These are phyloP conservation scores for Grammomys dolichurus DNA, from an alignment of 2,113 vertebrate genomes.

Conservation along the genomic window DNA sequence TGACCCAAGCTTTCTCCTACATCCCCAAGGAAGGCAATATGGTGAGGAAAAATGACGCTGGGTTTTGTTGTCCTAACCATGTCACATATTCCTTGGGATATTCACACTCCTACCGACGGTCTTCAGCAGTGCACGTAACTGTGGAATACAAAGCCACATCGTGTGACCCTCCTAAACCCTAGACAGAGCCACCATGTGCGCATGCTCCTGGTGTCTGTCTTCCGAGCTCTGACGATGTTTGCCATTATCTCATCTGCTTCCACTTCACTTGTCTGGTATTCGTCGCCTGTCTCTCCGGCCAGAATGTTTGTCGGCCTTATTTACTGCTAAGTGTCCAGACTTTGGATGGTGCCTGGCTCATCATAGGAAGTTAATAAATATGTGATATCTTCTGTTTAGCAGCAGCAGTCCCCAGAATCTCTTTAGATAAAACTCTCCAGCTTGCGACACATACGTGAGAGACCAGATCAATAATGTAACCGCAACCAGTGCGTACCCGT, in stretches of 20 bases:
- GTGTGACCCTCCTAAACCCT: background rate
- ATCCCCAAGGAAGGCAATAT: background rate
- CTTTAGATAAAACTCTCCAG: background rate
- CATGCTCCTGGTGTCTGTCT: background rate
- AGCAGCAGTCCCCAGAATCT: background rate
- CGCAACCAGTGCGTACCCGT: background rate
- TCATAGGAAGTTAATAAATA: background rate
- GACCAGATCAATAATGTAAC: background rate
- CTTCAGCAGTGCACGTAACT: background rate
- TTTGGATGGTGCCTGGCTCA: background rate
- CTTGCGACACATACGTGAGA: background rate
- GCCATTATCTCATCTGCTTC: conserved; percentile 55
- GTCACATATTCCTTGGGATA: background rate
- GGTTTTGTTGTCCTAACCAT: background rate
- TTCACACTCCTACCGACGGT: background rate
- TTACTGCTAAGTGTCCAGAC: background rate
- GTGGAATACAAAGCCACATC: background rate
- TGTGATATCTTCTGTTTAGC: background rate
- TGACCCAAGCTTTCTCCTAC: background rate
- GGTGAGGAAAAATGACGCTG: background rate
- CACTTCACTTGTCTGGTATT: conserved; percentile 21
- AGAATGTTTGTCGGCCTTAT: conserved; percentile 24
- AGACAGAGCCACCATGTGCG: background rate
- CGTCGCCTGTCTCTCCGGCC: background rate
- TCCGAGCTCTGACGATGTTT: background rate